A percentile compares a stretch with the other conserved stretches of the same genome.
Conservation (phyloP, 2,888 invertebrate genomes). For the Hirtodrosophila cameraria region DNA sequence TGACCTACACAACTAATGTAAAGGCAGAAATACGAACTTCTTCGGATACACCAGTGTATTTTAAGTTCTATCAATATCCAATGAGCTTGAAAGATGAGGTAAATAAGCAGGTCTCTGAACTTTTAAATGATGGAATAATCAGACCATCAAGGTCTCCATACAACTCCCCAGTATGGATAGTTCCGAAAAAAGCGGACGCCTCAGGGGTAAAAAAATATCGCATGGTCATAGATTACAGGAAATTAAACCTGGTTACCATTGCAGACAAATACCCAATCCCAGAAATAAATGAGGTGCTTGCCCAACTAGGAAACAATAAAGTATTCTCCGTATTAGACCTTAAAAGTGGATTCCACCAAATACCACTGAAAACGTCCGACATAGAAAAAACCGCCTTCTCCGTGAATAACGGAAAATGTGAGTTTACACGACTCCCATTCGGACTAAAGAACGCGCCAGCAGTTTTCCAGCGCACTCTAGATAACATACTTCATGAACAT, state of each 20-base stretch:
- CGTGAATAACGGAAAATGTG: constrained; percentile 18
- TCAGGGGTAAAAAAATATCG: constrained; percentile 11
- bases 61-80: too few relatives aligned
- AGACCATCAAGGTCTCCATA: too few relatives aligned
- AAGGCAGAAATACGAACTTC: too few relatives aligned
- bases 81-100: too few relatives aligned
- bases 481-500: constrained; percentile 28
- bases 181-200: not conserved
- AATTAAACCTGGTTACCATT: constrained; percentile 23
- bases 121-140: too few relatives aligned
- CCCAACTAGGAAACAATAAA: constrained; percentile 20
- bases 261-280: too few relatives aligned
- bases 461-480: constrained; percentile 21
- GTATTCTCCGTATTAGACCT: constrained; percentile 18
- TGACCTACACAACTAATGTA: too few relatives aligned
- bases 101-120: too few relatives aligned
- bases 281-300: constrained; percentile 21
- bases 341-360: constrained; percentile 22
- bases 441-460: constrained; percentile 20
- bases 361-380: constrained; percentile 8
- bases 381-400: constrained; percentile 29
- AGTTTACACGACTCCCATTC: constrained; percentile 19
- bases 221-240: constrained; percentile 27
- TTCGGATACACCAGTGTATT: too few relatives aligned
- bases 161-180: constrained; percentile 3